phyloP scores from a whole-genome alignment of 2,113 vertebrate genomes.

The Panthera leo region DNA sequence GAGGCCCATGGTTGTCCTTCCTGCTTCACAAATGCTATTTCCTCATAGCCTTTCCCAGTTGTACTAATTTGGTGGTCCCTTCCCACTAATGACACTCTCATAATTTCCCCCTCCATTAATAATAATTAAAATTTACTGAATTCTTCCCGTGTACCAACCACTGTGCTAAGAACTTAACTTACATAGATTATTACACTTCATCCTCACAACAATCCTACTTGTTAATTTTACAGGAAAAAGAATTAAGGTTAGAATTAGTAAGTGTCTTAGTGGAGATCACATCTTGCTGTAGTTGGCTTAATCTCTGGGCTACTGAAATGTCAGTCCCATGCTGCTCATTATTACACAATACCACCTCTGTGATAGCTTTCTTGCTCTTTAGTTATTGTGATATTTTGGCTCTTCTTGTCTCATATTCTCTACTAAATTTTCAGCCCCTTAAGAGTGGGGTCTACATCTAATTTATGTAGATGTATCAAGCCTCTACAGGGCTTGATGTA shows the following conservation, averaged over 20 bases:
- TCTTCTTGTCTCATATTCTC: background rate
- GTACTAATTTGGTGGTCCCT: background rate
- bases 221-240: background rate
- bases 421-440: background rate
- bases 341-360: background rate
- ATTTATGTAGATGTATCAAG: background rate
- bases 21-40: background rate
- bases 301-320: background rate
- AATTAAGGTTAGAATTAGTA: background rate
- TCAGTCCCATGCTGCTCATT: background rate
- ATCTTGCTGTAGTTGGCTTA: background rate
- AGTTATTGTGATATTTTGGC: background rate
- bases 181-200: background rate
- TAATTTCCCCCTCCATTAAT: background rate
- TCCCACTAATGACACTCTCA: background rate
- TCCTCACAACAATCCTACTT: background rate
- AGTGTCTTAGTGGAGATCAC: background rate
- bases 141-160: background rate
- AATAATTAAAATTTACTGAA: background rate
- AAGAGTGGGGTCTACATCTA: background rate
- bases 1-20: background rate
- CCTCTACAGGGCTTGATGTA: background rate
- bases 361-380: background rate
- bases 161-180: background rate
- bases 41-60: background rate